A percentile compares a stretch with the other conserved stretches of the same genome.
phyloP scores from a whole-genome alignment of 1,140 invertebrate species.

The Probaryconus sp. region DNA sequence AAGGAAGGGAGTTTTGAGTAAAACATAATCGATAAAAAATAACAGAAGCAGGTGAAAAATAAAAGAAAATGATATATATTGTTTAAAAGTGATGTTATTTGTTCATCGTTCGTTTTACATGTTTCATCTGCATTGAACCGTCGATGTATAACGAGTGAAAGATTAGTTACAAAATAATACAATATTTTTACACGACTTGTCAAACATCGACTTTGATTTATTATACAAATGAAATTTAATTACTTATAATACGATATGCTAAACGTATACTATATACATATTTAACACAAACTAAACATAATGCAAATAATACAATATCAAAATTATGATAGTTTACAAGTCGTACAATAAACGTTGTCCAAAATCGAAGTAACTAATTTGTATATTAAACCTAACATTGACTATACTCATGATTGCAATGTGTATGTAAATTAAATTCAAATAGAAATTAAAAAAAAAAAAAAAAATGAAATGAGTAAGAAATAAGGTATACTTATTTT shows the following conservation, averaged over 20 bases:
- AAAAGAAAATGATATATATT: conserved; percentile 22
- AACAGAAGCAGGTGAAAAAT: not conserved
- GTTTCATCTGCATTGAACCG: not conserved
- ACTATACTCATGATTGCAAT: conserved; percentile 49
- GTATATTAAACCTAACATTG: conserved; percentile 47
- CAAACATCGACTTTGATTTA: conserved; percentile 34
- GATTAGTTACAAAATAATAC: conserved; percentile 61
- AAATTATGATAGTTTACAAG: too few species aligned
- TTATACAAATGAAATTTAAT: conserved; percentile 46
- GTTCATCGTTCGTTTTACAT: conserved; percentile 28
- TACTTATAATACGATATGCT: conserved; percentile 13
- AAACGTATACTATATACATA: conserved; percentile 44
- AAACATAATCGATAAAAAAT: conserved; percentile 13
- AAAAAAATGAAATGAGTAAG: not conserved
- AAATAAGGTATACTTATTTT: not conserved
- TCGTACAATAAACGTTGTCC: not conserved
- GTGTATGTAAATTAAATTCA: conserved; percentile 2
- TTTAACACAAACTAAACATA: conserved; percentile 52
- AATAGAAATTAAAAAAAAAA: conserved; percentile 24
- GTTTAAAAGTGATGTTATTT: conserved; percentile 49
- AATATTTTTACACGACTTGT: conserved; percentile 55
- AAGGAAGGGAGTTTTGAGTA: too few species aligned
- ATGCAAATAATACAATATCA: conserved; percentile 21
- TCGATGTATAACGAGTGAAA: not conserved
- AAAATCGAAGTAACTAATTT: conserved; percentile 3